Conservation (phyloP, 1,140 invertebrate genomes). For the Microplitis mediator region DNA sequence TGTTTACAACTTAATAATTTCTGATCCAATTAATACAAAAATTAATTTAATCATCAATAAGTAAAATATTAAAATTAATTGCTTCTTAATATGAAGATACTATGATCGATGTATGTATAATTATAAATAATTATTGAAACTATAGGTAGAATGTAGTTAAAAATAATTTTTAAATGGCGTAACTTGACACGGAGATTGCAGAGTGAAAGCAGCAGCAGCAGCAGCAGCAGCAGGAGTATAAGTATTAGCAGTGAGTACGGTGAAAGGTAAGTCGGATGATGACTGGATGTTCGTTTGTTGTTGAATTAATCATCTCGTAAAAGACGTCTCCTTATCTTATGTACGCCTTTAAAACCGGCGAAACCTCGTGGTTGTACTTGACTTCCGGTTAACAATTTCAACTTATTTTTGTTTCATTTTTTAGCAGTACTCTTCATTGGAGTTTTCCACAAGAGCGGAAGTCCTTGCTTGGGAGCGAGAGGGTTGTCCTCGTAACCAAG, state of each 20-base stretch:
- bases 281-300: constrained; percentile 27
- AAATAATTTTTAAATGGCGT: not conserved
- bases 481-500: constrained; percentile 25
- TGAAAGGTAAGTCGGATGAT: constrained; percentile 37
- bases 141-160: not conserved
- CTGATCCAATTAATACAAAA: too few species aligned
- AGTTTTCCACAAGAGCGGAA: constrained; percentile 29
- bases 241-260: constrained; percentile 11
- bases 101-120: too few species aligned
- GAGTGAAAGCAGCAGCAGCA: constrained; percentile 37
- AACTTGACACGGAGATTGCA: constrained; percentile 1
- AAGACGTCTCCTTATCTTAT: constrained; percentile 1
- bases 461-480: constrained; percentile 14
- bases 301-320: constrained; percentile 9
- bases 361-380: not conserved
- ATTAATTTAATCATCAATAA: too few species aligned
- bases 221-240: constrained; percentile 23
- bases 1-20: too few species aligned
- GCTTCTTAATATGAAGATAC: too few species aligned
- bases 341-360: not conserved
- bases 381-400: constrained; percentile 21
- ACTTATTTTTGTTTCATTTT: constrained; percentile 7
- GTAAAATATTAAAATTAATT: too few species aligned
- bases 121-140: not conserved
- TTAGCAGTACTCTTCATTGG: constrained; percentile 31